Conservation (phyloP, 2,113 vertebrate species). For the Chaetodon auriga region DNA sequence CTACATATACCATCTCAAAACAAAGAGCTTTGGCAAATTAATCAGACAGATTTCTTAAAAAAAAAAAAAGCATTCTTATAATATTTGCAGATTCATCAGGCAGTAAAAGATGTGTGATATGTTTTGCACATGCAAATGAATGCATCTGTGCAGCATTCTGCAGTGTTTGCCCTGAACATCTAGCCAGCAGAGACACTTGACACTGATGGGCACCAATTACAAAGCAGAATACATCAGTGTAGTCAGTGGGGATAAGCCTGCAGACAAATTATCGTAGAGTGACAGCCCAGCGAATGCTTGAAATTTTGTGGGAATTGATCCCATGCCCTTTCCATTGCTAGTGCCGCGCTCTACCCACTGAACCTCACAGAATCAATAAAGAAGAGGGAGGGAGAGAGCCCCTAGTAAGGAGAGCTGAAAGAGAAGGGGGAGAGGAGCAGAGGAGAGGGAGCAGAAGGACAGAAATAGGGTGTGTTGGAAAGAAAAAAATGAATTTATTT, state of each 20-base stretch:
- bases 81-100: constrained; percentile 25
- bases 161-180: constrained; percentile 44
- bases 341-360: constrained; percentile 61
- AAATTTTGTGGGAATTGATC: constrained; percentile 76
- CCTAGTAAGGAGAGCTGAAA: constrained; percentile 17
- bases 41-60: not conserved
- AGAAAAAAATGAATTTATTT: constrained; percentile 50
- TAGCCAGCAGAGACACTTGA: constrained; percentile 66
- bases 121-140: constrained; percentile 36
- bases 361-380: constrained; percentile 70
- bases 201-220: constrained; percentile 75
- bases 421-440: not conserved
- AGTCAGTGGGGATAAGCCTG: constrained; percentile 51
- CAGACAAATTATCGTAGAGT: constrained; percentile 70
- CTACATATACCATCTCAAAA: constrained; percentile 4
- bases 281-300: constrained; percentile 65
- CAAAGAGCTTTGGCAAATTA: constrained; percentile 18
- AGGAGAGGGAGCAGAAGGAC: constrained; percentile 26
- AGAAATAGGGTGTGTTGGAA: constrained; percentile 48
- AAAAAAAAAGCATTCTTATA: not conserved
- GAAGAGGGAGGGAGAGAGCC: constrained; percentile 34
- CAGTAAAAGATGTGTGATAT: constrained; percentile 1
- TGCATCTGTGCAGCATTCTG: constrained; percentile 24
- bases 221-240: constrained; percentile 65
- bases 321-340: constrained; percentile 60